phyloP scores from a whole-genome alignment of 2,888 invertebrate species.

The Smittia sp. region DNA sequence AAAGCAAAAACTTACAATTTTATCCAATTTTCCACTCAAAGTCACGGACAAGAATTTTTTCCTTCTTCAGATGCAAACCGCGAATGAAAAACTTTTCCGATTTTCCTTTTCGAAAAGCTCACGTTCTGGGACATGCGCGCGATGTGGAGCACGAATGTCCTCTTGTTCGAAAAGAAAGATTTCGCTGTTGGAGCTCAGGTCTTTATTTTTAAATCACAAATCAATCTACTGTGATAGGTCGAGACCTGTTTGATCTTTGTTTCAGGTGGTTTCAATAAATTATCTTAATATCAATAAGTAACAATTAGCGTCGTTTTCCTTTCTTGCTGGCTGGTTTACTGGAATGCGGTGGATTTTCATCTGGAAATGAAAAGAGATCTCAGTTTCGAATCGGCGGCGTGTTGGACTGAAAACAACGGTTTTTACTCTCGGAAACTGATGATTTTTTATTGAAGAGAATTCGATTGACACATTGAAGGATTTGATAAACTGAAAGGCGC shows the following conservation, averaged over 20 bases:
- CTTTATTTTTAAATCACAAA: too few relatives aligned
- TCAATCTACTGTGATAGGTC: too few relatives aligned
- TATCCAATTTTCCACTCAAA: background rate
- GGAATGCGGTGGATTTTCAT: conserved; percentile 18
- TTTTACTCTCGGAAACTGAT: background rate
- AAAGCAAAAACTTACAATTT: background rate
- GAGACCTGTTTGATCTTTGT: background rate
- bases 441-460: too few relatives aligned
- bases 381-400: background rate
- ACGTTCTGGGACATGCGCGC: conserved; percentile 5
- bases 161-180: background rate
- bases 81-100: conserved; percentile 40
- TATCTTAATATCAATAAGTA: background rate
- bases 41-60: background rate
- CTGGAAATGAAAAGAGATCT: conserved; percentile 21
- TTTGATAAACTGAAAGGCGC: background rate
- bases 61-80: conserved; percentile 1
- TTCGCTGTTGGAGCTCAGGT: background rate
- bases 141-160: background rate
- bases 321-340: background rate
- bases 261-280: too few relatives aligned
- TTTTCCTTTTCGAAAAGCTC: conserved; percentile 29
- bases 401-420: conserved; percentile 33
- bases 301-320: conserved; percentile 5
- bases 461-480: background rate